Evolutionary conservation across 1,140 invertebrate species (phyloP), one percentile per base, ranked within the genome.

Genomic region (Trichonephila inaurata): DNA sequence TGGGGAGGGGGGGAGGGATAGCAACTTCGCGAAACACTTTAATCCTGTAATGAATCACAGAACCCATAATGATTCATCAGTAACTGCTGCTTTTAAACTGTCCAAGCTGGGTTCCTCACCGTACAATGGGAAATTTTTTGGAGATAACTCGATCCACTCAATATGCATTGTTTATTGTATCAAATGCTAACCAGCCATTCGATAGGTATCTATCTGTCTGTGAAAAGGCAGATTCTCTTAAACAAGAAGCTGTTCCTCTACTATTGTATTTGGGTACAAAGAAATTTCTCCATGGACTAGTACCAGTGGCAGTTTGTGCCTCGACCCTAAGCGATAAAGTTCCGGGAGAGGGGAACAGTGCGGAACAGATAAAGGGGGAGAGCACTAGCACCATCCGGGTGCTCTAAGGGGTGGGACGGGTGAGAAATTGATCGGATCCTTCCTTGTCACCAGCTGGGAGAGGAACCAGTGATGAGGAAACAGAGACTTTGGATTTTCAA

Each of bases 401-500:
- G 51, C n/a, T 33, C 18, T 40, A 82, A 64, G 86, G 86, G 86
- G 92, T 89, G 87, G 92, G 58, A 33, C 60, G 88, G 88, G 93
- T 83, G 87, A 89, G 64, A 94, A 89, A 94, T 94, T 94, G 93
- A 94, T 94, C 88, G 77, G 85, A 93, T 93, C 86, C 58, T 62
- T 85, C 64, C 92, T 85, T 94, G 93, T 94, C 93, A 90, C 93
- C 93, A 94, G 86, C 93, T 94, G 93, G 87, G 72, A n/a, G 82
- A 69, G 86, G 85, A 93, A 62, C 69, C 92, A 93, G 85, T 77
- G 69, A 93, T 72, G 86, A 93, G 85, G 92, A 90, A 94, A 90
- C 86, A 94, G 86, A 94, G 93, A 94, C 93, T 94, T 89, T 90
- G 87, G 93, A 93, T 93, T 93, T 93, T 93, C 92, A 93, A 93